Conservation (phyloP, 1,140 invertebrate genomes). For the Trachymyrmex septentrionalis region DNA sequence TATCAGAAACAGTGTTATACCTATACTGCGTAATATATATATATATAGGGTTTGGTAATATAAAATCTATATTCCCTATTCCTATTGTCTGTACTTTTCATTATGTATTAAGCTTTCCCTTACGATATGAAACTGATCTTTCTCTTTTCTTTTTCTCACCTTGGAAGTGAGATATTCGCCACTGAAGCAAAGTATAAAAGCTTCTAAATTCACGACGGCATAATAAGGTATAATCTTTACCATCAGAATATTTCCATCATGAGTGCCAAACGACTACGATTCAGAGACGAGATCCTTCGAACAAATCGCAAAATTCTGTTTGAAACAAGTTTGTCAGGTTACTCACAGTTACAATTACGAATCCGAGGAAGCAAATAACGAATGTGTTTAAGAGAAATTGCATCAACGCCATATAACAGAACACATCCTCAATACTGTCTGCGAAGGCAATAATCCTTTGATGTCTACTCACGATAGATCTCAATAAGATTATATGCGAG, state of each 20-base stretch:
- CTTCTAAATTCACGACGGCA: constrained; percentile 53
- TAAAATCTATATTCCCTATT: too few relatives aligned
- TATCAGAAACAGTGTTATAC: too few relatives aligned
- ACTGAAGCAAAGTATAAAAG: constrained; percentile 66
- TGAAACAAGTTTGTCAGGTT: not conserved
- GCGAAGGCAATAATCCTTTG: constrained; percentile 45
- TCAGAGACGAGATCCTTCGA: constrained; percentile 2
- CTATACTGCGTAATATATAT: too few relatives aligned
- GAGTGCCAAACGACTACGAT: constrained; percentile 16
- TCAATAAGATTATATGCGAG: not conserved
- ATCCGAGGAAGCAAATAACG: constrained; percentile 48
- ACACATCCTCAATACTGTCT: constrained; percentile 20
- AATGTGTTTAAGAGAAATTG: constrained; percentile 49
- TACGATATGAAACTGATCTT: not conserved
- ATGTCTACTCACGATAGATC: constrained; percentile 28
- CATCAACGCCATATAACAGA: constrained; percentile 16
- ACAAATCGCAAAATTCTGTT: constrained; percentile 33
- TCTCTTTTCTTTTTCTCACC: constrained; percentile 22
- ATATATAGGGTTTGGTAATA: too few relatives aligned
- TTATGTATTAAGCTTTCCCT: too few relatives aligned
- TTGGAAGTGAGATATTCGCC: constrained; percentile 68
- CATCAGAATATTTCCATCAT: not conserved
- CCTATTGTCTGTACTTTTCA: too few relatives aligned
- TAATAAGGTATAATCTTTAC: constrained; percentile 62
- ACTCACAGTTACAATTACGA: constrained; percentile 45